phyloP scores from a whole-genome alignment of 2,888 invertebrate species.

The Andrena bicolor region DNA sequence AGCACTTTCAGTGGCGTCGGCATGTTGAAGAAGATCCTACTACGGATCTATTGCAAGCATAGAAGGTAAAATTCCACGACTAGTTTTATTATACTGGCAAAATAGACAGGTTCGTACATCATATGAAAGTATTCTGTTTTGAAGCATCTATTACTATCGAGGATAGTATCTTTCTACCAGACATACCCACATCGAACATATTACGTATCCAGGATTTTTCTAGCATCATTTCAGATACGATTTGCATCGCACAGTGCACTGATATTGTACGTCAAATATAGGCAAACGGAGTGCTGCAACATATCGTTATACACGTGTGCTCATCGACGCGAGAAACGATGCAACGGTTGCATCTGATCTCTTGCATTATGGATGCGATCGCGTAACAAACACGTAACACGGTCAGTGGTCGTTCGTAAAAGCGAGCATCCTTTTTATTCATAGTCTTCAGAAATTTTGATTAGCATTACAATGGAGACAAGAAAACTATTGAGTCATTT shows the following conservation, averaged over 20 bases:
- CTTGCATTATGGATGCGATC: constrained; percentile 48
- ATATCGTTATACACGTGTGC: constrained; percentile 1
- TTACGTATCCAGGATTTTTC: not conserved
- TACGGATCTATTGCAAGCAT: no score
- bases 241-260: not conserved
- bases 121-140: no score
- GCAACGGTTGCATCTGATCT: constrained; percentile 38
- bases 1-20: no score
- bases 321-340: constrained; percentile 36
- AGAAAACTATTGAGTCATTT: no score
- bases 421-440: not conserved
- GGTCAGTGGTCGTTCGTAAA: constrained; percentile 8
- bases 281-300: not conserved
- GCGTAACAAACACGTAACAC: constrained; percentile 28
- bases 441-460: not conserved
- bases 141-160: no score
- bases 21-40: no score
- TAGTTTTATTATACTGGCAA: no score
- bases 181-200: not conserved
- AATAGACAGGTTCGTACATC: no score
- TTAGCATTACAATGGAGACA: not conserved
- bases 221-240: not conserved
- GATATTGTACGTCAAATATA: not conserved
- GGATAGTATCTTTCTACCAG: no score
- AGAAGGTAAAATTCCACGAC: no score